A percentile compares a stretch with the other conserved stretches of the same genome.
phyloP scores from a whole-genome alignment of 23 tunicate species.

The Ciona savignyi region DNA sequence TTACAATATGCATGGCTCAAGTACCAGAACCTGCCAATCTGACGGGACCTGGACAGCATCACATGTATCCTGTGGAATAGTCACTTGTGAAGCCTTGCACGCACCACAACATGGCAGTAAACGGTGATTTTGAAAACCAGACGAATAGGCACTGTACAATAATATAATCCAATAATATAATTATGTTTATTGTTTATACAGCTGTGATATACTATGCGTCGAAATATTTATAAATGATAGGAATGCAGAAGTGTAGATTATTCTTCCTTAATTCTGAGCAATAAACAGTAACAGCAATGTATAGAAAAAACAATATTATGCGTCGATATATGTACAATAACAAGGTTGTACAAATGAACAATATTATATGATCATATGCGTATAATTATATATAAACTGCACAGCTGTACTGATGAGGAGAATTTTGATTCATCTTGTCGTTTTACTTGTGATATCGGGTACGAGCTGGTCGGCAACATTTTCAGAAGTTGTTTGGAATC shows the following conservation, averaged over 20 bases:
- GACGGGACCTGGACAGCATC: slow-evolving; percentile 55
- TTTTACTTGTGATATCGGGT: slow-evolving; percentile 65
- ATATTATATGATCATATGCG: background rate
- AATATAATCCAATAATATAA: no score
- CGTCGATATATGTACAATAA: no score
- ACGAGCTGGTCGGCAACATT: slow-evolving; percentile 32
- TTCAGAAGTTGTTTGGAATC: slow-evolving; percentile 26
- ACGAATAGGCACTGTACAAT: no score
- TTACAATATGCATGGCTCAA: slow-evolving; percentile 34
- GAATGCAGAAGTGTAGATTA: no score
- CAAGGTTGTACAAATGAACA: no score
- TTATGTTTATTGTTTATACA: no score
- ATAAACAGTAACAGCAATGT: no score
- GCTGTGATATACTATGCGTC: no score
- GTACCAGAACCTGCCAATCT: slow-evolving; percentile 28
- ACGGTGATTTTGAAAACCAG: slow-evolving; percentile 47
- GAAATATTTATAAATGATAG: no score
- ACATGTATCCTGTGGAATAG: slow-evolving; percentile 33
- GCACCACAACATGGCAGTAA: slow-evolving; percentile 60
- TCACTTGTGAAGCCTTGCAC: slow-evolving; percentile 42
- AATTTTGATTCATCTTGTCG: slow-evolving; percentile 61
- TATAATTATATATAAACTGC: background rate
- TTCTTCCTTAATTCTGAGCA: no score
- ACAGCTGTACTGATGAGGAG: slow-evolving; percentile 56
- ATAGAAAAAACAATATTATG: no score